Evolutionary conservation across 2,113 vertebrate species (phyloP).

Genomic region (Rhea americana): DNA sequence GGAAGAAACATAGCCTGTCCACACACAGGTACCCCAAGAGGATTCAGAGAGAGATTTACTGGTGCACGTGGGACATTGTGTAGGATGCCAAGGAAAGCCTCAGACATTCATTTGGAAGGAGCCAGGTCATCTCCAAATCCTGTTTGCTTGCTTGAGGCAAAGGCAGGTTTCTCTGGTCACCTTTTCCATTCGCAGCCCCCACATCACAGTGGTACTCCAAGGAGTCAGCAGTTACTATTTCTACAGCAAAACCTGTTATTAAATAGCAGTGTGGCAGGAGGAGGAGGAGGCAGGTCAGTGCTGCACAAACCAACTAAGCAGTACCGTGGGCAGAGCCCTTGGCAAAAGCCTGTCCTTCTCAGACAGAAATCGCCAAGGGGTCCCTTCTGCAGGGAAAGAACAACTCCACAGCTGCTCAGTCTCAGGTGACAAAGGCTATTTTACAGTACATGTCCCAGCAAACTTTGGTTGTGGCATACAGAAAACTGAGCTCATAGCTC

Average conservation of each 20-base stretch:
- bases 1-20: neutral
- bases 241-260: constrained; percentile 1
- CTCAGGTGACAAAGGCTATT: neutral
- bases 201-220: neutral
- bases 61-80: neutral
- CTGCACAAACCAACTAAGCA: neutral
- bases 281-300: neutral
- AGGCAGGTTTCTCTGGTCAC: neutral
- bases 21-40: neutral
- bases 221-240: neutral
- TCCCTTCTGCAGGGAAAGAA: neutral
- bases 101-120: neutral
- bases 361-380: neutral
- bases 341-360: neutral
- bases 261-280: neutral
- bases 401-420: neutral
- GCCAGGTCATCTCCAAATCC: neutral
- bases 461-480: neutral
- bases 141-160: neutral
- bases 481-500: neutral
- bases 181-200: neutral
- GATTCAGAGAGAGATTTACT: neutral
- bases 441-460: neutral
- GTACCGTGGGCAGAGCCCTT: neutral
- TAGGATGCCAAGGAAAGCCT: neutral